Evolutionary conservation across 1,140 invertebrate genomes (phyloP).

Genomic region (Cydia amplana): DNA sequence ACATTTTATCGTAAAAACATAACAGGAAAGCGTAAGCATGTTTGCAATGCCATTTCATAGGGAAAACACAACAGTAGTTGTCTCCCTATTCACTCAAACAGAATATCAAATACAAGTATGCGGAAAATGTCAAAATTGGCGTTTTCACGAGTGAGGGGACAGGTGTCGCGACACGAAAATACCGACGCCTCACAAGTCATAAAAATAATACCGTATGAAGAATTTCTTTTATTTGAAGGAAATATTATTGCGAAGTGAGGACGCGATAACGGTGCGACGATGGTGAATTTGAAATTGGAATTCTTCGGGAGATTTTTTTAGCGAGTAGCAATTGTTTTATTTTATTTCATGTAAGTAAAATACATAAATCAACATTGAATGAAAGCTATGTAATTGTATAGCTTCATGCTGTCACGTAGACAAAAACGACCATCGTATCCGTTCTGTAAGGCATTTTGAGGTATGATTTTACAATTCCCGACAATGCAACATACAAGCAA

Average conservation of each 20-base stretch:
- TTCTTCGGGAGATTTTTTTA: constrained; percentile 39
- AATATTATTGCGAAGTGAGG: constrained; percentile 25
- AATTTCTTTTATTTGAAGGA: constrained; percentile 34
- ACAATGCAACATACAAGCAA: background rate
- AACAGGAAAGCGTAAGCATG: constrained; percentile 11
- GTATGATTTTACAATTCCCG: too few species aligned
- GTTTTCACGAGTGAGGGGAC: constrained; percentile 67
- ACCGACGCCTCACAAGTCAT: constrained; percentile 41
- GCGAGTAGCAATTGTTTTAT: constrained; percentile 11
- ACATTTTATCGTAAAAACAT: background rate
- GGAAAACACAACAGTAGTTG: constrained; percentile 23
- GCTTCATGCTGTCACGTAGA: too few species aligned
- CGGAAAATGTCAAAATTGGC: constrained; percentile 72
- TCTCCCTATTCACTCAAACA: background rate
- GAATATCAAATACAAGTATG: constrained; percentile 63
- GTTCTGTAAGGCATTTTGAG: too few species aligned
- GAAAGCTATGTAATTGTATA: background rate
- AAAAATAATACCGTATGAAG: constrained; percentile 33
- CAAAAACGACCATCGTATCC: too few species aligned
- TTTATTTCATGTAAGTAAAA: too few species aligned
- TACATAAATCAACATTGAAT: background rate
- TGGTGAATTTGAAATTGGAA: constrained; percentile 55
- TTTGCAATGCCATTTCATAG: constrained; percentile 28
- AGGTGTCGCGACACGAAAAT: constrained; percentile 57
- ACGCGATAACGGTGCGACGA: constrained; percentile 38